Conservation (phyloP, 2,113 vertebrate genomes). For the Equus quagga region DNA sequence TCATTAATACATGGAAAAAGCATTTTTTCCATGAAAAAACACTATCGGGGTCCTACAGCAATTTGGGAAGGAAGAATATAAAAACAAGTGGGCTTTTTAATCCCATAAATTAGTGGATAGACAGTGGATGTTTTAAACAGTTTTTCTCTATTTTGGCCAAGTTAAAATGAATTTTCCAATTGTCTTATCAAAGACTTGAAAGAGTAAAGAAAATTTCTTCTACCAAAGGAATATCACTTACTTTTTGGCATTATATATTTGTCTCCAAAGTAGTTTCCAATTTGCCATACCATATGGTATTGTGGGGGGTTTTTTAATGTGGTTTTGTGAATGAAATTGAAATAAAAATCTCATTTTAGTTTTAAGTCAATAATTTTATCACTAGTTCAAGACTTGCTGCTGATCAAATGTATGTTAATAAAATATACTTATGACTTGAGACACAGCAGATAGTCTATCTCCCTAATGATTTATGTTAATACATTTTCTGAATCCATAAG, state of each 20-base stretch:
- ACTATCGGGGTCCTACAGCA: neutral
- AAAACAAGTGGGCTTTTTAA: neutral
- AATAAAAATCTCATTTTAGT: constrained; percentile 9
- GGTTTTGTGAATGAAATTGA: constrained; percentile 31
- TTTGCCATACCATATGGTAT: neutral
- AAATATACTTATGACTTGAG: neutral
- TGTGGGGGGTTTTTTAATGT: neutral
- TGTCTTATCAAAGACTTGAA: neutral
- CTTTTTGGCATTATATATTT: neutral
- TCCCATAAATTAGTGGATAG: neutral
- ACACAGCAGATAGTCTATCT: neutral
- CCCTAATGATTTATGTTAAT: constrained; percentile 13
- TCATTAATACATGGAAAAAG: neutral
- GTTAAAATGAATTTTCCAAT: neutral
- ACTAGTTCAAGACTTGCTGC: neutral
- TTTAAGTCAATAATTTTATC: constrained; percentile 44
- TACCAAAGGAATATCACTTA: neutral
- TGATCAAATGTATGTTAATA: neutral
- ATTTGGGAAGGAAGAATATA: neutral
- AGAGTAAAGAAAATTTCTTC: constrained; percentile 16
- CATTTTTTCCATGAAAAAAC: neutral
- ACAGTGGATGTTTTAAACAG: neutral
- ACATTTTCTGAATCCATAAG: neutral
- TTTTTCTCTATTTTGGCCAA: constrained; percentile 16
- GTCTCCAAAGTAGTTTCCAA: neutral